These are phyloP conservation scores for Ellobium chinense DNA, from an alignment of 2,888 invertebrate species.

Conservation along the genomic window DNA sequence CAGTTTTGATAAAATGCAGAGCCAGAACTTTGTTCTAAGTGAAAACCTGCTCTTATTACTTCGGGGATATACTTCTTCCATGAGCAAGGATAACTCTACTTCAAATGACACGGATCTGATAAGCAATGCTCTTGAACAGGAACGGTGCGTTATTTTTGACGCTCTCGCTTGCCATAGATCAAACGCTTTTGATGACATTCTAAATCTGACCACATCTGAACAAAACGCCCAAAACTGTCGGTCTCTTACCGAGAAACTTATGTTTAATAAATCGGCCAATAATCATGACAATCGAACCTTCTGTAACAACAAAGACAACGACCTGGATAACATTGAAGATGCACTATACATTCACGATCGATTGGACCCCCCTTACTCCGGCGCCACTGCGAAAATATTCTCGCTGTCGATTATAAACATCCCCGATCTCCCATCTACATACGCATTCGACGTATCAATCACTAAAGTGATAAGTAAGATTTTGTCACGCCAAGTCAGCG, in stretches of 20 bases:
- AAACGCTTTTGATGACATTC: background rate
- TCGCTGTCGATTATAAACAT: conserved; percentile 7
- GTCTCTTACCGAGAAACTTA: background rate
- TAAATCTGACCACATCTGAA: background rate
- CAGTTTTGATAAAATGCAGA: background rate
- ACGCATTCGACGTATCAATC: conserved; percentile 7
- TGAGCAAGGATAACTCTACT: background rate
- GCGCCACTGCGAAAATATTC: background rate
- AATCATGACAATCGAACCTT: background rate
- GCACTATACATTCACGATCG: background rate
- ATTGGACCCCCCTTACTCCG: background rate
- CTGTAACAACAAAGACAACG: background rate
- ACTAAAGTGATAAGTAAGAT: background rate
- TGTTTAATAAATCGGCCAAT: background rate
- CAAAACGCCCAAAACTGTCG: conserved; percentile 6
- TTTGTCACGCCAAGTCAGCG: background rate
- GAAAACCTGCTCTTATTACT: conserved; percentile 4
- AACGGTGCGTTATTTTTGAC: background rate
- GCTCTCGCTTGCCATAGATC: conserved; percentile 10
- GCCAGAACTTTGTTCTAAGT: background rate
- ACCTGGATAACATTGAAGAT: background rate
- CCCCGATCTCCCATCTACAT: background rate
- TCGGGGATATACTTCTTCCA: background rate
- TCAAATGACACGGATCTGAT: too few species aligned
- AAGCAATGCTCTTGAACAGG: too few species aligned